Evolutionary conservation across 2,888 invertebrate genomes (phyloP), one percentile per base, ranked within the genome.

Genomic region (Cynaeus angustus): DNA sequence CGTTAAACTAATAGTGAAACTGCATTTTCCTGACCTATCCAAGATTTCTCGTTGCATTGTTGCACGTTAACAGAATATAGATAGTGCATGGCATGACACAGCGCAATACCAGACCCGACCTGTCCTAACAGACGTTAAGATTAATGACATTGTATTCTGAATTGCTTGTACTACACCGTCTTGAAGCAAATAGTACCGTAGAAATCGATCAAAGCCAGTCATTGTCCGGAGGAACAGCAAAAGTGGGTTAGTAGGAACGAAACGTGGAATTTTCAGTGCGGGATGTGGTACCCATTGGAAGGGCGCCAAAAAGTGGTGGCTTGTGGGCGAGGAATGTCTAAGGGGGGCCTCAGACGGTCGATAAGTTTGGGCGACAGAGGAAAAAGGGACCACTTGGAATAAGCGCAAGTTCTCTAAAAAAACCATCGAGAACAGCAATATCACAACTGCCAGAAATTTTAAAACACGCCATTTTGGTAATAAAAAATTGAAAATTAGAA

Each of bases 91-190:
- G 76, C 81, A 82, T 82, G 83, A 82, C 81, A 79, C 76, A 77
- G 80, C 81, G 79, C 79, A 82, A 81, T 82, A 75, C 77, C 77
- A 74, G 64, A 70, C 79, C 78, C 78, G 82, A 83, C 83, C 83
- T 83, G 77, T 78, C 82, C 75, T 74, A 82, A 80, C 79, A 74
- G 74, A 77, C 76, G 76, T 64, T 72, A 81, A 83, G 83, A 83
- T 83, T 83, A 83, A 83, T 83, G 83, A 83, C 81, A 80, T 79
- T 74, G 79, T 76, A 74, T 77, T 38, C 43, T 33, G 53, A 53
- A 64, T 64, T 64, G 72, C 55, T 65, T 33, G 70, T 67, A 70
- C 64, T 70, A 45, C 56, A 71, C 68, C 30, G 59, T 67, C 58
- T 67, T 67, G 58, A 52, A 43, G 50, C 7, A 38, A 50, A 59